Percentiles rank a stretch among this genome's conserved stretches.
These are phyloP conservation scores for Orestias chungarensis DNA, from an alignment of 2,797 vertebrate species.

Conservation along the genomic window DNA sequence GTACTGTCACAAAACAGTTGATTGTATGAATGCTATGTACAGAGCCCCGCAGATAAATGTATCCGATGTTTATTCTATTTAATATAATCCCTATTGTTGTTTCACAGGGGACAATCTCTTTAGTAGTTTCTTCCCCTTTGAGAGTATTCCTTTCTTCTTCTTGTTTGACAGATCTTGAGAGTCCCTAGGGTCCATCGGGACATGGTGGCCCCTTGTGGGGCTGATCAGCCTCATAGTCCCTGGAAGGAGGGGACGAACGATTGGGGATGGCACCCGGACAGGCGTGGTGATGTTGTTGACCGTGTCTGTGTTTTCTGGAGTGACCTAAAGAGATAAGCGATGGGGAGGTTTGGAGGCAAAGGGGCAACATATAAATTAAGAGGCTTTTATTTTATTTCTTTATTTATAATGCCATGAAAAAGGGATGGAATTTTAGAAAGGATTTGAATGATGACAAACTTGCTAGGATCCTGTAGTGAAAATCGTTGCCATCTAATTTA, in stretches of 20 bases:
- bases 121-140: constrained; percentile 97
- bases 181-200: constrained; percentile 62
- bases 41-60: constrained; percentile 49
- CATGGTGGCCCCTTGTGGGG: constrained; percentile 65
- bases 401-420: background rate
- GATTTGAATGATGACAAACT: background rate
- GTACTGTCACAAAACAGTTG: constrained; percentile 52
- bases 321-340: constrained; percentile 87
- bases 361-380: constrained; percentile 54
- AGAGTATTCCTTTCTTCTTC: constrained; percentile 98
- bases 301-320: constrained; percentile 85
- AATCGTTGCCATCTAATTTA: background rate
- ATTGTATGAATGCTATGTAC: constrained; percentile 67
- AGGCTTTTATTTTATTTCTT: constrained; percentile 2
- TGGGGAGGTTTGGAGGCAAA: constrained; percentile 63
- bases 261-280: constrained; percentile 88
- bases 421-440: background rate
- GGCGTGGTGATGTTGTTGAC: constrained; percentile 68
- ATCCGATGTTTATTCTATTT: constrained; percentile 30
- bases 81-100: constrained; percentile 40
- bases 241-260: constrained; percentile 88
- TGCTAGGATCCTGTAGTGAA: background rate
- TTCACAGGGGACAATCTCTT: constrained; percentile 93
- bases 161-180: constrained; percentile 89
- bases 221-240: constrained; percentile 87